These are phyloP conservation scores for Anastrepha ludens DNA, from an alignment of 1,140 invertebrate species.

Conservation along the genomic window DNA sequence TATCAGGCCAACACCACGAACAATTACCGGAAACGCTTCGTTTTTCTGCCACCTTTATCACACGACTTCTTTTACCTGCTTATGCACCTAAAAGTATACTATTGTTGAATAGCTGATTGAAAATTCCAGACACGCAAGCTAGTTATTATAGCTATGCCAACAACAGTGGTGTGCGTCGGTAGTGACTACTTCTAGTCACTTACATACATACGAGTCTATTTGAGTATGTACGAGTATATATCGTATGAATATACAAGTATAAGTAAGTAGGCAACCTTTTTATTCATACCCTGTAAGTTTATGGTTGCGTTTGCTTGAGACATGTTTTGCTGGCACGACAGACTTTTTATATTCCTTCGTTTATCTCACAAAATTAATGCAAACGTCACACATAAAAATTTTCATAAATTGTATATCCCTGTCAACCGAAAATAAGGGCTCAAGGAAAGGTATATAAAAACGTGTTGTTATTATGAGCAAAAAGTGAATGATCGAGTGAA, in stretches of 20 bases:
- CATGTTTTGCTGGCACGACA: neutral
- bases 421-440: too few species aligned
- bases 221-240: neutral
- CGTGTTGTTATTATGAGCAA: too few species aligned
- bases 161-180: neutral
- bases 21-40: conserved; percentile 33
- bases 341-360: neutral
- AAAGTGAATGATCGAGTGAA: too few species aligned
- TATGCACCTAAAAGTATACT: neutral
- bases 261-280: neutral
- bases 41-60: neutral
- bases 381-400: neutral
- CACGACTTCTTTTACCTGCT: neutral
- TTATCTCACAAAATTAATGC: neutral
- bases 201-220: neutral
- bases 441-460: too few species aligned
- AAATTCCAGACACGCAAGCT: conserved; percentile 20
- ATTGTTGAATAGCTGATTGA: neutral
- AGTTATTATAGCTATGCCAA: neutral
- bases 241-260: too few species aligned
- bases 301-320: neutral
- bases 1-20: neutral
- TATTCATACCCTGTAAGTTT: neutral
- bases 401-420: neutral
- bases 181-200: neutral